Percentiles rank a stretch among this genome's conserved stretches.
Evolutionary conservation across 2,113 vertebrate genomes (phyloP).

Genomic region (Menidia beryllina): DNA sequence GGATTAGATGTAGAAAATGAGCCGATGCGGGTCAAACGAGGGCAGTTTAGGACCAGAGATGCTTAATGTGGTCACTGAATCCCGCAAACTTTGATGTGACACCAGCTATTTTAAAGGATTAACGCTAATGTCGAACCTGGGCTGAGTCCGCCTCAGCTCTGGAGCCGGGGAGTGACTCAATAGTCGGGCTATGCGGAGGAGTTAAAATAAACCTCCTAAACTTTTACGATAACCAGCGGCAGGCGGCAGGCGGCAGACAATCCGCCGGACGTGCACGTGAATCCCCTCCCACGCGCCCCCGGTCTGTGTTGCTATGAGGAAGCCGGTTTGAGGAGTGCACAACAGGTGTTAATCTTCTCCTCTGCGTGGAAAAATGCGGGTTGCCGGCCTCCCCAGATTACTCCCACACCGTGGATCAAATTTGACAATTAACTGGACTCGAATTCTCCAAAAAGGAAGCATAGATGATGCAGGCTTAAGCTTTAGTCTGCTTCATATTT

Average conservation of each 20-base stretch:
- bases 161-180: slow-evolving; percentile 33
- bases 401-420: not conserved
- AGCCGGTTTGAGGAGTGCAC: slow-evolving; percentile 27
- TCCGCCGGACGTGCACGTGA: slow-evolving; percentile 54
- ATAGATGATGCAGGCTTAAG: too few relatives aligned
- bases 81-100: not conserved
- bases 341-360: slow-evolving; percentile 66
- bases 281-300: slow-evolving; percentile 21
- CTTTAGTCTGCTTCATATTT: not conserved
- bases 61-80: not conserved
- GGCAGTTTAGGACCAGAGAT: not conserved
- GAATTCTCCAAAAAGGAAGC: too few relatives aligned
- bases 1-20: slow-evolving; percentile 20
- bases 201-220: slow-evolving; percentile 74
- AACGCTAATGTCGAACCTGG: not conserved
- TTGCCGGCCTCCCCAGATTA: not conserved
- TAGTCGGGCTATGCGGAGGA: slow-evolving; percentile 50
- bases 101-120: slow-evolving; percentile 2
- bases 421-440: not conserved
- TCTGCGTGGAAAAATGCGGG: slow-evolving; percentile 2
- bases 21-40: slow-evolving; percentile 22
- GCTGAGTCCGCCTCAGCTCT: slow-evolving; percentile 4
- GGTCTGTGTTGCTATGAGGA: slow-evolving; percentile 31
- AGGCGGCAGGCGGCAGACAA: slow-evolving; percentile 62
- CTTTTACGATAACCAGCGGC: slow-evolving; percentile 61